A percentile compares a stretch with the other conserved stretches of the same genome.
Conservation (phyloP, 2,888 invertebrate genomes). For the Vanessa cardui region DNA sequence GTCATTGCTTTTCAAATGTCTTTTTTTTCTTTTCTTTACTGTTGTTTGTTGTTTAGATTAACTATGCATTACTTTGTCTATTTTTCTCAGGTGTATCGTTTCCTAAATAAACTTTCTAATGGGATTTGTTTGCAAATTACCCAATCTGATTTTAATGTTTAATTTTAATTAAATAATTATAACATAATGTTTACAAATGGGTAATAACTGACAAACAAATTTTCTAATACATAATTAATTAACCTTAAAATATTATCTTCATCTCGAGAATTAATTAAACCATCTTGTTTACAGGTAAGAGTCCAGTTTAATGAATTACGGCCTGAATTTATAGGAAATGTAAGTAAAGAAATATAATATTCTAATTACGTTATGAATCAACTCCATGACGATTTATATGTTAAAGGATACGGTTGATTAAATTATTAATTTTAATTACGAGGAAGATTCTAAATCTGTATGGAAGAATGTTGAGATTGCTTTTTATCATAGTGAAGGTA, state of each 20-base stretch:
- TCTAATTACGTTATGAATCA: slow-evolving; percentile 17
- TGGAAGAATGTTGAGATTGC: no score
- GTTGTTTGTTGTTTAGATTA: no score
- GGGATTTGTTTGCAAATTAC: background rate
- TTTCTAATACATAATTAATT: slow-evolving; percentile 23
- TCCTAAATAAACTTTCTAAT: no score
- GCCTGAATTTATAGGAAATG: background rate
- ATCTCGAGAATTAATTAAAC: slow-evolving; percentile 30
- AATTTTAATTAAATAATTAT: background rate
- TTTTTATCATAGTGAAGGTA: no score
- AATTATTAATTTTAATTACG: no score
- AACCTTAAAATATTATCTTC: slow-evolving; percentile 15
- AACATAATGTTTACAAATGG: background rate
- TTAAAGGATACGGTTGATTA: no score
- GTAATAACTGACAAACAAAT: slow-evolving; percentile 8
- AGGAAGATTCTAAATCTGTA: no score
- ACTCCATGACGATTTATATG: slow-evolving; percentile 18
- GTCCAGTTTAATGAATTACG: slow-evolving; percentile 27
- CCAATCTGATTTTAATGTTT: background rate
- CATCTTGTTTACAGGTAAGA: slow-evolving; percentile 36
- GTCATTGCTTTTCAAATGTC: no score
- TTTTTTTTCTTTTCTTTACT: no score
- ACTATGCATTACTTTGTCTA: no score
- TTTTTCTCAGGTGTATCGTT: no score
- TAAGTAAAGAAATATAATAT: slow-evolving; percentile 20